These are phyloP conservation scores for Macroglossus sobrinus DNA, from an alignment of 2,113 vertebrate species.

Conservation along the genomic window DNA sequence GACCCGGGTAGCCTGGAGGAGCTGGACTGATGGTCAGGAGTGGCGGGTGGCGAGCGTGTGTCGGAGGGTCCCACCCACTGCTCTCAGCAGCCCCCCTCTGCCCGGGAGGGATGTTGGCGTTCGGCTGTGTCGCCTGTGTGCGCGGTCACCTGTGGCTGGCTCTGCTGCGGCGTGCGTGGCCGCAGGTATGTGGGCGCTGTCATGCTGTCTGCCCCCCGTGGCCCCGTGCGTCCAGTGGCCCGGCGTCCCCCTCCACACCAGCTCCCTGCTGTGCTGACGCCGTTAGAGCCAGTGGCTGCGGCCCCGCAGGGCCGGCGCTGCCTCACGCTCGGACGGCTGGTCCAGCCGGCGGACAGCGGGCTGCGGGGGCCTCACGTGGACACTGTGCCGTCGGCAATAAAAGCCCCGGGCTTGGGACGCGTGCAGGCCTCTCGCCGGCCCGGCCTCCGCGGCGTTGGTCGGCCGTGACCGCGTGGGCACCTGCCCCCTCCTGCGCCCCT, in stretches of 20 bases:
- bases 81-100: neutral
- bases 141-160: too few relatives aligned
- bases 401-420: too few relatives aligned
- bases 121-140: accelerated
- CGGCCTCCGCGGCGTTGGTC: neutral
- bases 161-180: too few relatives aligned
- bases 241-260: accelerated
- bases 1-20: neutral
- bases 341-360: neutral
- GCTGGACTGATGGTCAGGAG: too few relatives aligned
- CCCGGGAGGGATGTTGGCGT: neutral
- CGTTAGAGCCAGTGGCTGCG: accelerated
- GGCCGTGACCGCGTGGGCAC: too few relatives aligned
- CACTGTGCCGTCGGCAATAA: neutral
- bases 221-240: neutral
- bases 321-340: neutral
- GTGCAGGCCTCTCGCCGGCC: neutral
- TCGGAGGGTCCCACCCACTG: neutral
- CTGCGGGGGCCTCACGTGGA: neutral
- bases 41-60: accelerated
- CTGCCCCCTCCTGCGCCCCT: neutral
- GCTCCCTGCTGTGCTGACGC: accelerated
- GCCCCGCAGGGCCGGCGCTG: too few relatives aligned
- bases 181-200: too few relatives aligned
- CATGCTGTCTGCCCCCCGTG: accelerated